Percentiles rank a stretch among this genome's conserved stretches.
Evolutionary conservation across 2,113 vertebrate genomes (phyloP).

Genomic region (Picathartes gymnocephalus): DNA sequence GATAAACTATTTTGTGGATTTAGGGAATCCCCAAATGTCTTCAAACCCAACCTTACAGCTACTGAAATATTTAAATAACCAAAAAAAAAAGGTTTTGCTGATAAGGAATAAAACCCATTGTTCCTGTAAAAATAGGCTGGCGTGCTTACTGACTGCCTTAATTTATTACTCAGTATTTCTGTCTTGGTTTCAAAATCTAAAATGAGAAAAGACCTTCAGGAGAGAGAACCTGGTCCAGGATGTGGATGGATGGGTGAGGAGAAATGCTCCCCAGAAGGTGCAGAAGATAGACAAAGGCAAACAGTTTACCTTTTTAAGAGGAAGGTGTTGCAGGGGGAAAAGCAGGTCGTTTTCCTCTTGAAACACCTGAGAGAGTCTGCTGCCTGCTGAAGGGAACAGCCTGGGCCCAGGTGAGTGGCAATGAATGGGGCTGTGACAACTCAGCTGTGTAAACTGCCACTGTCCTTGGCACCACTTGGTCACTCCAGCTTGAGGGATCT

Average conservation of each 20-base stretch:
- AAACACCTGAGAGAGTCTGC: not conserved
- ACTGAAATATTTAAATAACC: not conserved
- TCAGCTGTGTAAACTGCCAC: not conserved
- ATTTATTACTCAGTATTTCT: not conserved
- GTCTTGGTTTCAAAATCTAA: not conserved
- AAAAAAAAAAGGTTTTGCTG: not conserved
- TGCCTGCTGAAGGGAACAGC: not conserved
- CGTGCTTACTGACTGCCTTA: not conserved
- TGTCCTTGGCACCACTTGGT: not conserved
- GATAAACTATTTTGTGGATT: not conserved
- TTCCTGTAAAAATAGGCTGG: not conserved
- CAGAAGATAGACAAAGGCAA: not conserved
- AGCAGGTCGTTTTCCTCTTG: not conserved
- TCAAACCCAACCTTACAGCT: not conserved
- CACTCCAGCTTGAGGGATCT: not conserved
- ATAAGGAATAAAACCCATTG: not conserved
- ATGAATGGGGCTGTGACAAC: fast-evolving
- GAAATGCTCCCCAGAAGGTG: fast-evolving
- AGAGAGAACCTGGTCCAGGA: not conserved
- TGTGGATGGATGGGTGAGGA: not conserved
- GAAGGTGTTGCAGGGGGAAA: not conserved
- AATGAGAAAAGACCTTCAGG: not conserved
- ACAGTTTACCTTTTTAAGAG: not conserved
- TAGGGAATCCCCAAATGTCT: not conserved
- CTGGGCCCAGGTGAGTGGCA: fast-evolving